Conservation (phyloP, 2,888 invertebrate species). For the Cetonia aurata region DNA sequence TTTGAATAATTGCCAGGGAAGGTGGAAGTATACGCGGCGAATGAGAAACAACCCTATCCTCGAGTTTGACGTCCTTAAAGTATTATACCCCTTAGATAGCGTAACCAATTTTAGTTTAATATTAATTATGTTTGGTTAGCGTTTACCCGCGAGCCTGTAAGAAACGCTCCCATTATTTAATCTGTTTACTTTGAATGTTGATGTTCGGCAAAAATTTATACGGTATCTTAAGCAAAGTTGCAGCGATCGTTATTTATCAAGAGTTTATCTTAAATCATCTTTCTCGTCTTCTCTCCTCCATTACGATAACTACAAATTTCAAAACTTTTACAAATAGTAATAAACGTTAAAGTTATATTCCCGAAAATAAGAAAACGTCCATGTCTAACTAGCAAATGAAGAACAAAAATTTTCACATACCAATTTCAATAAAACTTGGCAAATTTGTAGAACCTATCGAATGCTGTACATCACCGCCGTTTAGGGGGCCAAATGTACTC, state of each 20-base stretch:
- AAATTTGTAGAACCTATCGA: too few species aligned
- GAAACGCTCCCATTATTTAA: conserved; percentile 24
- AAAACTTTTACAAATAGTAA: too few species aligned
- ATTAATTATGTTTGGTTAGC: conserved; percentile 34
- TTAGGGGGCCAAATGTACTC: too few species aligned
- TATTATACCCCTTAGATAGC: conserved; percentile 26
- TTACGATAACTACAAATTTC: too few species aligned
- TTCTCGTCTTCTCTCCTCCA: too few species aligned
- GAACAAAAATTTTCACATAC: too few species aligned
- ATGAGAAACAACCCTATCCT: conserved; percentile 35
- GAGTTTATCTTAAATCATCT: neutral
- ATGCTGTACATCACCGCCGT: too few species aligned
- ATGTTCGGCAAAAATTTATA: conserved; percentile 16
- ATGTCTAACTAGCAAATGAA: too few species aligned
- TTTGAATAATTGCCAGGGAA: conserved; percentile 38
- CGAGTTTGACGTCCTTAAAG: conserved; percentile 30
- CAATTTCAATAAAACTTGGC: too few species aligned
- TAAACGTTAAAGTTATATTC: too few species aligned
- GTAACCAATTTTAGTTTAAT: conserved; percentile 38
- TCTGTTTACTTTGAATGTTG: conserved; percentile 22
- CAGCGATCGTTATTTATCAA: neutral
- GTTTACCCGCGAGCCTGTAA: conserved; percentile 22
- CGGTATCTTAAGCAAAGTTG: conserved; percentile 2
- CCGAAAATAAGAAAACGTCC: too few species aligned
- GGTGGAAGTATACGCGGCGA: conserved; percentile 31